Percentiles rank a stretch among this genome's conserved stretches.
Evolutionary conservation across 2,797 vertebrate genomes (phyloP).

Genomic region (Euthynnus affinis): DNA sequence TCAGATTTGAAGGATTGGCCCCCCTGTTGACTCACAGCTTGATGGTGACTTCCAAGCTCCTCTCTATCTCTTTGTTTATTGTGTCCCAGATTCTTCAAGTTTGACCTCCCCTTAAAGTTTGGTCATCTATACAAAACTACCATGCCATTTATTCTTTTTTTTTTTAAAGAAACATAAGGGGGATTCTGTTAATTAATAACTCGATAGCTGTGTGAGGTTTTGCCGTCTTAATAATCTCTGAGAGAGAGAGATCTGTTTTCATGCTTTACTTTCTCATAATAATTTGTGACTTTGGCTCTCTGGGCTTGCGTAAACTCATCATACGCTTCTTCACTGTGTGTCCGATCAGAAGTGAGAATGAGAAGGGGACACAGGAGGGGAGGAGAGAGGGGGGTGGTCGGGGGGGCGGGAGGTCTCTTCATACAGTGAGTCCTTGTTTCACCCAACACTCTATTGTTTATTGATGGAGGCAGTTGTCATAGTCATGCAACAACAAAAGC

Average conservation of each 20-base stretch:
- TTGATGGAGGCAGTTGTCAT: conserved; percentile 88
- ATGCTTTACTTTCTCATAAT: not conserved
- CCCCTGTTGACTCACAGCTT: conserved; percentile 84
- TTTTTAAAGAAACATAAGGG: not conserved
- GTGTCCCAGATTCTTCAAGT: conserved; percentile 75
- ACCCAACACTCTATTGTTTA: conserved; percentile 83
- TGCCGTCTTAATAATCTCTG: not conserved
- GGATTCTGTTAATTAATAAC: conserved; percentile 2
- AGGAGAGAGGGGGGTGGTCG: no score
- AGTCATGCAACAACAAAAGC: conserved; percentile 87
- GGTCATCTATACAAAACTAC: conserved; percentile 37
- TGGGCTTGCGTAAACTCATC: conserved; percentile 10
- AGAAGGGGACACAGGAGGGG: conserved; percentile 78
- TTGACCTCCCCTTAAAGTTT: conserved; percentile 56
- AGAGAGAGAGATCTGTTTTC: not conserved
- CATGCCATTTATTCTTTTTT: conserved; percentile 1
- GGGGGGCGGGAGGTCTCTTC: conserved; percentile 70
- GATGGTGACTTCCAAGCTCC: conserved; percentile 74
- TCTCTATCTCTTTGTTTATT: conserved; percentile 78
- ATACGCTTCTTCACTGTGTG: conserved; percentile 32
- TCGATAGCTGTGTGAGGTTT: not conserved
- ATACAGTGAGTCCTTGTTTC: conserved; percentile 78
- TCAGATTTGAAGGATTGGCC: conserved; percentile 82
- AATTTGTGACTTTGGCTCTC: conserved; percentile 9
- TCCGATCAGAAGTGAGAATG: conserved; percentile 57